Evolutionary conservation across 2,113 vertebrate species (phyloP).

Genomic region (Pseudorectes ferrugineus): DNA sequence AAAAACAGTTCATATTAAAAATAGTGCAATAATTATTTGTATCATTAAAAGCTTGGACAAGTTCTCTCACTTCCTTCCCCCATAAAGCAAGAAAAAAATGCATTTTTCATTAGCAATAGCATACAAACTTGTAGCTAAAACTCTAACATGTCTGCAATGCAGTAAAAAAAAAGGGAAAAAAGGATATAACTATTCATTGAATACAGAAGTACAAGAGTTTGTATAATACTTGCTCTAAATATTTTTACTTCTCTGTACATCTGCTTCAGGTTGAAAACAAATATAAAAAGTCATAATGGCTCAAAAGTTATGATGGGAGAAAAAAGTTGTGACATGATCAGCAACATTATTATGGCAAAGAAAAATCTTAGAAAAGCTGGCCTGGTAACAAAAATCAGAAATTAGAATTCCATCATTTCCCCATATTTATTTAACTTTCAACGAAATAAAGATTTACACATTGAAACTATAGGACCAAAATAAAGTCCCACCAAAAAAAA

Average conservation of each 20-base stretch:
- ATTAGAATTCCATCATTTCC: not conserved
- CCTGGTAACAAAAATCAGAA: not conserved
- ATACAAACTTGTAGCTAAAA: not conserved
- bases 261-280: not conserved
- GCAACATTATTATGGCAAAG: not conserved
- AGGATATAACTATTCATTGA: not conserved
- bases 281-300: not conserved
- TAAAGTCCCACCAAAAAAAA: not conserved
- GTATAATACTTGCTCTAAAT: not conserved
- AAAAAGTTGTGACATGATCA: not conserved
- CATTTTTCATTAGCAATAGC: not conserved
- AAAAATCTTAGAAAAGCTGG: not conserved
- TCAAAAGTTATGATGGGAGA: not conserved
- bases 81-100: not conserved
- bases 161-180: not conserved
- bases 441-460: not conserved
- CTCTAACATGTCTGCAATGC: not conserved
- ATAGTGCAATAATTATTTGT: not conserved
- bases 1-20: not conserved
- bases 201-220: not conserved
- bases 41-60: not conserved
- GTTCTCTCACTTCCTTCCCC: not conserved
- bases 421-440: not conserved
- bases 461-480: not conserved
- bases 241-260: not conserved